A percentile compares a stretch with the other conserved stretches of the same genome.
Evolutionary conservation across 2,797 vertebrate species (phyloP).

Genomic region (Amblyopsis hoosieri): DNA sequence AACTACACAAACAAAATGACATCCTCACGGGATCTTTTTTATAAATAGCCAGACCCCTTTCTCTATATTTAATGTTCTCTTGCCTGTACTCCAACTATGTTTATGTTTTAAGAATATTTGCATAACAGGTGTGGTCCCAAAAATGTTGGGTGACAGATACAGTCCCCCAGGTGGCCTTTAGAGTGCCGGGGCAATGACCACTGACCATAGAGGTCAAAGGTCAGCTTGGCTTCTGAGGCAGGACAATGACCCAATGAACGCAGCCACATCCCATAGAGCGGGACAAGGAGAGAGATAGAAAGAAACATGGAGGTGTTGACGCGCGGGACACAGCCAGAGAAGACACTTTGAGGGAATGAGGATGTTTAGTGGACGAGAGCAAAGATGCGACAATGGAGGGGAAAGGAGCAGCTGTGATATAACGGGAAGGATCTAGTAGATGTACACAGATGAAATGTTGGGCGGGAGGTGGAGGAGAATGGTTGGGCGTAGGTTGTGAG

Average conservation of each 20-base stretch:
- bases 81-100: too few relatives aligned
- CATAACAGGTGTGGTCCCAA: not conserved
- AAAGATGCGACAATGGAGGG: constrained; percentile 9
- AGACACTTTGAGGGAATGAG: constrained; percentile 10
- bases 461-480: not conserved
- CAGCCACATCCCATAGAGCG: constrained; percentile 57
- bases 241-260: constrained; percentile 60
- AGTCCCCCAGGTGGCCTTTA: constrained; percentile 60
- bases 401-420: not conserved
- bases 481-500: not conserved
- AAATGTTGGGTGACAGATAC: constrained; percentile 2
- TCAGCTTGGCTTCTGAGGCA: constrained; percentile 48
- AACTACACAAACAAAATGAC: not conserved
- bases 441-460: too few relatives aligned
- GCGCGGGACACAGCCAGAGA: constrained; percentile 10
- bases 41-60: too few relatives aligned
- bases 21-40: too few relatives aligned
- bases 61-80: too few relatives aligned
- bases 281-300: constrained; percentile 10
- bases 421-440: not conserved
- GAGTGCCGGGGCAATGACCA: constrained; percentile 57
- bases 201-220: constrained; percentile 70
- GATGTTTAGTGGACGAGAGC: constrained; percentile 29
- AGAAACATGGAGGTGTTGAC: constrained; percentile 26
- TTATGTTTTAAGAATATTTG: too few relatives aligned